A percentile compares a stretch with the other conserved stretches of the same genome.
phyloP scores from a whole-genome alignment of 2,888 invertebrate genomes.

The Hemaris fuciformis region DNA sequence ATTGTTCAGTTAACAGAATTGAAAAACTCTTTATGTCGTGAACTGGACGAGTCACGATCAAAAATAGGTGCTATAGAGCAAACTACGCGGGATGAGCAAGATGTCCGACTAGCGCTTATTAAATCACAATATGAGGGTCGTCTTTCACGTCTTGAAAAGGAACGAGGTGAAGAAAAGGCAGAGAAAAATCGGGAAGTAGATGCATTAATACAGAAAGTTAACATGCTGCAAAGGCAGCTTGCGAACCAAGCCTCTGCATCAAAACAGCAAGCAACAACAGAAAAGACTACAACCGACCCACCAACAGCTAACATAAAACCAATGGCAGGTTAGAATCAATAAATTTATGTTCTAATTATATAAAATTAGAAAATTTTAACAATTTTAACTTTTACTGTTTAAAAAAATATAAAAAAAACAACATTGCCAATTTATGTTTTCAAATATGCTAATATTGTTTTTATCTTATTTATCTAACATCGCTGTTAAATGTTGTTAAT shows the following conservation, averaged over 20 bases:
- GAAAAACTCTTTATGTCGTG: slow-evolving; percentile 83
- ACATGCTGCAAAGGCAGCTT: slow-evolving; percentile 86
- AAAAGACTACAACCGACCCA: slow-evolving; percentile 82
- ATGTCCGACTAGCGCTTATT: slow-evolving; percentile 80
- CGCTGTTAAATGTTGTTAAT: too few relatives aligned
- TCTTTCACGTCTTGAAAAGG: slow-evolving; percentile 86
- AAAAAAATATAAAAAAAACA: too few relatives aligned
- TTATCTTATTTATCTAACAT: neutral
- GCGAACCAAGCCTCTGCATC: slow-evolving; percentile 86
- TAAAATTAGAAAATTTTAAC: too few relatives aligned
- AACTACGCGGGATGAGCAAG: slow-evolving; percentile 79
- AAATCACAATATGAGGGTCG: slow-evolving; percentile 87
- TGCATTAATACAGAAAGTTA: slow-evolving; percentile 85
- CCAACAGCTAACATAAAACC: slow-evolving; percentile 96
- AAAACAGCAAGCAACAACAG: slow-evolving; percentile 80
- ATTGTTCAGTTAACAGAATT: slow-evolving; percentile 87
- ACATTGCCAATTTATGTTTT: too few relatives aligned
- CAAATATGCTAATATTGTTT: neutral
- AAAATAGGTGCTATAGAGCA: slow-evolving; percentile 77
- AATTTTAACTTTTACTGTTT: too few relatives aligned
- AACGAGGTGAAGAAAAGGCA: slow-evolving; percentile 83
- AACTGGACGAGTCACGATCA: slow-evolving; percentile 78
- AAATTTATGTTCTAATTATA: neutral
- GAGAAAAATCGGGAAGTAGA: slow-evolving; percentile 86
- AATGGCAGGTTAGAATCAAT: slow-evolving; percentile 86